Percentiles rank a stretch among this genome's conserved stretches.
These are phyloP conservation scores for Scomber japonicus DNA, from an alignment of 2,113 vertebrate species.

Conservation along the genomic window DNA sequence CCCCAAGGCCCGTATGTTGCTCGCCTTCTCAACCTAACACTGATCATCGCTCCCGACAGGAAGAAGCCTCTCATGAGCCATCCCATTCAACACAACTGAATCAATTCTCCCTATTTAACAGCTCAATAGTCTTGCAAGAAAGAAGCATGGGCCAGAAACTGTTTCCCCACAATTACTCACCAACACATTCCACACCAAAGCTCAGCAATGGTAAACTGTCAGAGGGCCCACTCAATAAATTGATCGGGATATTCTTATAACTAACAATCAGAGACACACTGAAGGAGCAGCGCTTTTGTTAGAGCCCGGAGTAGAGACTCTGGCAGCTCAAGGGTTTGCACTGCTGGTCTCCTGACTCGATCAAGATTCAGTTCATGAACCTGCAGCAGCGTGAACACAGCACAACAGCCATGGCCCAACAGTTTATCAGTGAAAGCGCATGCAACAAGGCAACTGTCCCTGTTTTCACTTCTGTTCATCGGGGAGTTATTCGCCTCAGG, in stretches of 20 bases:
- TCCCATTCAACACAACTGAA: slow-evolving; percentile 6
- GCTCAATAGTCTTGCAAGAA: slow-evolving; percentile 35
- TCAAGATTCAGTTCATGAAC: slow-evolving; percentile 19
- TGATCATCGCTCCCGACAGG: slow-evolving; percentile 24
- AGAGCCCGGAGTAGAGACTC: background rate
- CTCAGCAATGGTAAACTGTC: background rate
- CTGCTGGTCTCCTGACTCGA: slow-evolving; percentile 17
- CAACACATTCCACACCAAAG: slow-evolving; percentile 3
- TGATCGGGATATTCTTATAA: slow-evolving; percentile 27
- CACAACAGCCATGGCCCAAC: background rate
- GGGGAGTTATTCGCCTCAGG: background rate
- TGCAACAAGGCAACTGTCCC: background rate
- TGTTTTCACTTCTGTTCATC: background rate
- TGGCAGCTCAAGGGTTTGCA: background rate
- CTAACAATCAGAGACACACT: slow-evolving; percentile 33
- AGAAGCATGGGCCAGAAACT: slow-evolving; percentile 24
- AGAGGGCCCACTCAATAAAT: background rate
- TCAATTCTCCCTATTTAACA: slow-evolving; percentile 55
- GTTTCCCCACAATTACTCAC: slow-evolving; percentile 32
- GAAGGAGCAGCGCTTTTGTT: slow-evolving; percentile 12
- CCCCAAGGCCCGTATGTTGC: background rate
- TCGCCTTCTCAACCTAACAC: background rate
- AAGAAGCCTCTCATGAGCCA: slow-evolving; percentile 26
- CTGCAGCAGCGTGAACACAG: background rate
- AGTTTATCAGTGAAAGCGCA: slow-evolving; percentile 4